A percentile compares a stretch with the other conserved stretches of the same genome.
Conservation (phyloP, 2,113 vertebrate species). For the Sorex fumeus region DNA sequence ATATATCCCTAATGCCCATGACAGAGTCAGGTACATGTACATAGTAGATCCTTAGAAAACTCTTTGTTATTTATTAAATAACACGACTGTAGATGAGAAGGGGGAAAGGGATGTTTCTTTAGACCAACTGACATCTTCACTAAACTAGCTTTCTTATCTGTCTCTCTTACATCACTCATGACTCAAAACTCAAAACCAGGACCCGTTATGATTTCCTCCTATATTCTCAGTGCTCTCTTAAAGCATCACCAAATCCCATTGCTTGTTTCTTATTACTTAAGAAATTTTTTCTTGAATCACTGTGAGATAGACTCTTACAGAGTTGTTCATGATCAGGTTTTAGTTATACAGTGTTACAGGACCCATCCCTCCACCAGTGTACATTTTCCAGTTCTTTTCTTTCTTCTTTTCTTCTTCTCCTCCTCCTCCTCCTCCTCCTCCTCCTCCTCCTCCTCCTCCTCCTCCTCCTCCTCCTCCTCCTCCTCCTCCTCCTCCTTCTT, state of each 20-base stretch:
- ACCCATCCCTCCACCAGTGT: no score
- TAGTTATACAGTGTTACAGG: no score
- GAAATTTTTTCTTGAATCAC: no score
- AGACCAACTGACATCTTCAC: background rate
- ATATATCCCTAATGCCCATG: background rate
- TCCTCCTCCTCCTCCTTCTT: no score
- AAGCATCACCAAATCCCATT: background rate
- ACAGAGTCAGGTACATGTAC: background rate
- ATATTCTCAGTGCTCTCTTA: background rate
- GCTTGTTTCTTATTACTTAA: background rate
- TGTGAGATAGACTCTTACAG: no score
- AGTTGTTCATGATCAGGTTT: no score
- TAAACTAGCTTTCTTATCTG: background rate
- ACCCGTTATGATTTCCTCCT: background rate
- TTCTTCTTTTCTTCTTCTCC: no score
- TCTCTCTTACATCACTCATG: background rate
- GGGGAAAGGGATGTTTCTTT: background rate
- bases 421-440: no score
- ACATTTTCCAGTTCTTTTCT: no score
- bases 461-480: no score
- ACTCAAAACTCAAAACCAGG: background rate
- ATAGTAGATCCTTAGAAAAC: background rate
- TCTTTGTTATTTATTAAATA: constrained; percentile 21
- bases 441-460: no score
- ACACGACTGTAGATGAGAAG: background rate